A percentile compares a stretch with the other conserved stretches of the same genome.
These are phyloP conservation scores for Ctenicera cuprea DNA, from an alignment of 2,888 invertebrate species.

Conservation along the genomic window DNA sequence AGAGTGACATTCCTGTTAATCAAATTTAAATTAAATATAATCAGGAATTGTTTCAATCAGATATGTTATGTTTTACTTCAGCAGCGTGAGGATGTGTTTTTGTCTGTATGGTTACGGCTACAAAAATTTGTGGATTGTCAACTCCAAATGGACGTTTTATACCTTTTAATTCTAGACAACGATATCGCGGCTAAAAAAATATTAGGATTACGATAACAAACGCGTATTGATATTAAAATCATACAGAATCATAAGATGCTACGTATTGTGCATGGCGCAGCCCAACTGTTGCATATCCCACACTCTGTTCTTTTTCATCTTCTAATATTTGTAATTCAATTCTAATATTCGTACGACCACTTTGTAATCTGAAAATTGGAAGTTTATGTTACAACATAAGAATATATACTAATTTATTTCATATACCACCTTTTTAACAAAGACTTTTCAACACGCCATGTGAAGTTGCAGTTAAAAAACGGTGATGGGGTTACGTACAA, in stretches of 20 bases:
- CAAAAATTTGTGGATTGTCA: not conserved
- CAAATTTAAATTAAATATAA: too few relatives aligned
- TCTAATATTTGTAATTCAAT: not conserved
- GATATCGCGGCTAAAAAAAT: constrained; percentile 2
- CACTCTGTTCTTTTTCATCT: not conserved
- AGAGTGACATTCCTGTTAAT: not conserved
- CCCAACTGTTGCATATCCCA: not conserved
- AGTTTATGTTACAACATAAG: too few relatives aligned
- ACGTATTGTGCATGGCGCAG: not conserved
- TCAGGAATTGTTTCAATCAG: not conserved
- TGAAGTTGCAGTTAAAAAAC: not conserved
- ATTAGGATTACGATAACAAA: not conserved
- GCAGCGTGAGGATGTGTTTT: too few relatives aligned
- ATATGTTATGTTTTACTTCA: not conserved
- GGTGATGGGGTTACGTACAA: not conserved
- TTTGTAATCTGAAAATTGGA: not conserved
- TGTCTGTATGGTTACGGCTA: not conserved
- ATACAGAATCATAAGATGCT: not conserved
- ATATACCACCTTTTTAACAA: not conserved
- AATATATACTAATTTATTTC: too few relatives aligned
- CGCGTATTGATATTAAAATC: not conserved
- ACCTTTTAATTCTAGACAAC: not conserved
- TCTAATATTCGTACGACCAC: not conserved
- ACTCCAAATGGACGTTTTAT: not conserved
- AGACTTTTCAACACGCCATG: constrained; percentile 1